These are phyloP conservation scores for Carterocephalus palaemon DNA, from an alignment of 2,888 invertebrate species.

Conservation along the genomic window DNA sequence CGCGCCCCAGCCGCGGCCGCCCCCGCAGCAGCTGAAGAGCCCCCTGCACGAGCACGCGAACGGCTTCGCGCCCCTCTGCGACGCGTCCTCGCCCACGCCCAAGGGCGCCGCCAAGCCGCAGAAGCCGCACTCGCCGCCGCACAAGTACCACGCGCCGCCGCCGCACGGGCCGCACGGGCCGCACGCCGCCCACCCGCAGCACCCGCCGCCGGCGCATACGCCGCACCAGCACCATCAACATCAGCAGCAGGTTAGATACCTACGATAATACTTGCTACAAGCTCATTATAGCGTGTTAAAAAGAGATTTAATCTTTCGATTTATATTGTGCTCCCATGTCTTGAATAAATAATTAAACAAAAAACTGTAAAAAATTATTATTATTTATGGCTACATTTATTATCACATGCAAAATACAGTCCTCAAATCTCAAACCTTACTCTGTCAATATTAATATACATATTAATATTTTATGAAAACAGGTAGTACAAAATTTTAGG, in stretches of 20 bases:
- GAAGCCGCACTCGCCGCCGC: conserved; percentile 72
- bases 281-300: no score
- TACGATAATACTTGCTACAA: conserved; percentile 12
- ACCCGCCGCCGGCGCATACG: conserved; percentile 37
- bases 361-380: no score
- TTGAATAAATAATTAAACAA: no score
- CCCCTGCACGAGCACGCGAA: conserved; percentile 76
- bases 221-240: conserved; percentile 42
- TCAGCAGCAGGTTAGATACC: conserved; percentile 37
- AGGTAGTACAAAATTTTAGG: no score
- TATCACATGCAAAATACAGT: no score
- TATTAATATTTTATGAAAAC: no score
- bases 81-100: conserved; percentile 77
- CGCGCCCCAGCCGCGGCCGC: conserved; percentile 58
- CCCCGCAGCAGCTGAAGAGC: conserved; percentile 74
- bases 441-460: no score
- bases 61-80: conserved; percentile 80
- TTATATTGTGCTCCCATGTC: no score
- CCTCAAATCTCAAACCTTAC: no score
- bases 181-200: conserved; percentile 63
- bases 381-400: no score
- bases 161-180: conserved; percentile 59
- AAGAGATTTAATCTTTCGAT: no score
- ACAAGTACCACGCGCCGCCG: conserved; percentile 71
- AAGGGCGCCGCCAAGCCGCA: conserved; percentile 59